A percentile compares a stretch with the other conserved stretches of the same genome.
These are phyloP conservation scores for Naja naja DNA, from an alignment of 2,113 vertebrate species.

Conservation along the genomic window DNA sequence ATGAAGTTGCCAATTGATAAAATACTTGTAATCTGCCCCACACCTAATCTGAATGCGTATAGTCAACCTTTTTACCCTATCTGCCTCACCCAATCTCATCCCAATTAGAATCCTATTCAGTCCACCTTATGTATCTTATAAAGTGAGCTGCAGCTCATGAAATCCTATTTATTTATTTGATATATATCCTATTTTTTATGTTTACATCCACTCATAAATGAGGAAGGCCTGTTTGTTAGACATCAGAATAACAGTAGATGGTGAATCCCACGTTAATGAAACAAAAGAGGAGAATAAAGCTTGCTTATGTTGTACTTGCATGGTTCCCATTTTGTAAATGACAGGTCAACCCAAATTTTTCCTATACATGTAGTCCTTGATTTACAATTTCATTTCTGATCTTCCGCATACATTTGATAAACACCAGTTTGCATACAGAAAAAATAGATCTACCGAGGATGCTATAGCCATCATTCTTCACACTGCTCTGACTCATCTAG, in stretches of 20 bases:
- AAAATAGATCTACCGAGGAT: too few species aligned
- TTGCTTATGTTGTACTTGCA: neutral
- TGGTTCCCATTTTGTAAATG: neutral
- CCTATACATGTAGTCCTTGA: neutral
- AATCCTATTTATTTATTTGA: neutral
- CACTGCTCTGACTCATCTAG: too few species aligned
- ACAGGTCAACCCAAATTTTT: neutral
- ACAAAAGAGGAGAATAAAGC: neutral
- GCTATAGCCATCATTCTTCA: too few species aligned
- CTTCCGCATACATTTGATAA: too few species aligned
- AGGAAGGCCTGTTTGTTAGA: neutral
- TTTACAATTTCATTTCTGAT: too few species aligned
- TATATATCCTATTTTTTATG: too few species aligned
- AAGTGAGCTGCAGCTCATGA: neutral
- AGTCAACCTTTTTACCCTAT: neutral
- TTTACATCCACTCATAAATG: neutral
- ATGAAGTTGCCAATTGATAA: neutral
- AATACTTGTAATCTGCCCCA: neutral
- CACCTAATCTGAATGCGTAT: neutral
- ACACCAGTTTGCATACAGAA: too few species aligned
- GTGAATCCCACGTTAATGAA: neutral
- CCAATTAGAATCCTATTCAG: neutral
- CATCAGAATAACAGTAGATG: neutral
- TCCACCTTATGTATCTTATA: neutral
- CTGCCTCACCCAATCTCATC: neutral